These are phyloP conservation scores for Neolamprologus modestus DNA, from an alignment of 2,113 vertebrate genomes.

Conservation along the genomic window DNA sequence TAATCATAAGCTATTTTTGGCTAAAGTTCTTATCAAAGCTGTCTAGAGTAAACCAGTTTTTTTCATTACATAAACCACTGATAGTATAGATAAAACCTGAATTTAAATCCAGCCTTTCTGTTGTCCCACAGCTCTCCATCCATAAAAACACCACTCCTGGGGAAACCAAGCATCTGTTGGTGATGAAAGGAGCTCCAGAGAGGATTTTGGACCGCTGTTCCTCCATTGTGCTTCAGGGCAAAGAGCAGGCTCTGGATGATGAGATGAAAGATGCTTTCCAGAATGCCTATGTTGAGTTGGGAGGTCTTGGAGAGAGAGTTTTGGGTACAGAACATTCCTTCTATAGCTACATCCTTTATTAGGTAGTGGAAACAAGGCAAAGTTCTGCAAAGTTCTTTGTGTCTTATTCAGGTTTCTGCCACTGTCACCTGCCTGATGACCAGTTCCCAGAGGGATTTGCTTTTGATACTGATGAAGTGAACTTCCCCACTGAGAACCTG, in stretches of 20 bases:
- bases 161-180: constrained; percentile 76
- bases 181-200: constrained; percentile 92
- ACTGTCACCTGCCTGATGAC: constrained; percentile 74
- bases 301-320: constrained; percentile 85
- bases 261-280: constrained; percentile 85
- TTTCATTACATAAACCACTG: background rate
- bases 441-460: constrained; percentile 80
- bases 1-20: background rate
- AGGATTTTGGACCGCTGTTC: constrained; percentile 88
- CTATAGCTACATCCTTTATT: background rate
- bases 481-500: constrained; percentile 83
- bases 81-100: background rate
- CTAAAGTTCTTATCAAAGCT: background rate
- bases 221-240: constrained; percentile 80
- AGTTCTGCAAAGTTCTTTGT: background rate
- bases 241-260: constrained; percentile 79
- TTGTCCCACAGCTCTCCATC: constrained; percentile 77
- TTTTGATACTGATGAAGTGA: constrained; percentile 83
- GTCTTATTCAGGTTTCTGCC: constrained; percentile 80
- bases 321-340: constrained; percentile 65
- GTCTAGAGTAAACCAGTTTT: background rate
- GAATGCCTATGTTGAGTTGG: constrained; percentile 85
- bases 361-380: background rate
- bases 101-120: background rate
- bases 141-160: constrained; percentile 74